Evolutionary conservation across 2,888 invertebrate genomes (phyloP).

Genomic region (Lampropteryx suffumata): DNA sequence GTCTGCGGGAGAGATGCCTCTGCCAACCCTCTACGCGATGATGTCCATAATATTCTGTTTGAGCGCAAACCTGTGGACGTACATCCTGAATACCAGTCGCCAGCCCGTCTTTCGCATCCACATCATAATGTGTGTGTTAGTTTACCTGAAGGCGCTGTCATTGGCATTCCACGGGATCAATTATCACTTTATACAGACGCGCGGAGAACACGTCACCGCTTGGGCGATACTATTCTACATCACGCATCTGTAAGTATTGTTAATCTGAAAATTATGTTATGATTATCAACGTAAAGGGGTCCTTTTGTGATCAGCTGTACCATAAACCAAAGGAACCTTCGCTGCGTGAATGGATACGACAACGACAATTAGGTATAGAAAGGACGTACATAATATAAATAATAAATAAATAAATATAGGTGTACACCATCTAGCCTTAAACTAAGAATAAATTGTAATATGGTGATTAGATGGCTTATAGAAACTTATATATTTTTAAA

Average conservation of each 20-base stretch:
- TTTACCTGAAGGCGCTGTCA: slow-evolving; percentile 95
- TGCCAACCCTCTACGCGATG: slow-evolving; percentile 95
- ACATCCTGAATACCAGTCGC: slow-evolving; percentile 91
- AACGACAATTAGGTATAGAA: too few species aligned
- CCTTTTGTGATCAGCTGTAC: too few species aligned
- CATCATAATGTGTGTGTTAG: slow-evolving; percentile 96
- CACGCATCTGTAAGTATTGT: slow-evolving; percentile 93
- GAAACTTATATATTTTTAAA: too few species aligned
- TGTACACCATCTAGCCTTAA: too few species aligned
- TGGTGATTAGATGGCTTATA: too few species aligned
- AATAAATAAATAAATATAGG: too few species aligned
- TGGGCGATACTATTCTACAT: slow-evolving; percentile 99
- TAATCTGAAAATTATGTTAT: too few species aligned
- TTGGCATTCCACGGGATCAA: slow-evolving; percentile 97
- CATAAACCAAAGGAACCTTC: too few species aligned
- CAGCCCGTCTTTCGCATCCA: slow-evolving; percentile 96
- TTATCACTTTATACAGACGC: slow-evolving; percentile 95
- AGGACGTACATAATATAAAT: too few species aligned
- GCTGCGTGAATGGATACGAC: too few species aligned
- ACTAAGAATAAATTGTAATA: too few species aligned
- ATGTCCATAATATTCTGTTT: slow-evolving; percentile 95
- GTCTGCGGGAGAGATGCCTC: slow-evolving; percentile 98
- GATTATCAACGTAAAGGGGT: too few species aligned
- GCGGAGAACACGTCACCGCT: slow-evolving; percentile 96
- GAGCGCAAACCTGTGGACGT: slow-evolving; percentile 96